Percentiles rank a stretch among this genome's conserved stretches.
phyloP scores from a whole-genome alignment of 2,113 vertebrate genomes.

The Himantopus leucocephalus region DNA sequence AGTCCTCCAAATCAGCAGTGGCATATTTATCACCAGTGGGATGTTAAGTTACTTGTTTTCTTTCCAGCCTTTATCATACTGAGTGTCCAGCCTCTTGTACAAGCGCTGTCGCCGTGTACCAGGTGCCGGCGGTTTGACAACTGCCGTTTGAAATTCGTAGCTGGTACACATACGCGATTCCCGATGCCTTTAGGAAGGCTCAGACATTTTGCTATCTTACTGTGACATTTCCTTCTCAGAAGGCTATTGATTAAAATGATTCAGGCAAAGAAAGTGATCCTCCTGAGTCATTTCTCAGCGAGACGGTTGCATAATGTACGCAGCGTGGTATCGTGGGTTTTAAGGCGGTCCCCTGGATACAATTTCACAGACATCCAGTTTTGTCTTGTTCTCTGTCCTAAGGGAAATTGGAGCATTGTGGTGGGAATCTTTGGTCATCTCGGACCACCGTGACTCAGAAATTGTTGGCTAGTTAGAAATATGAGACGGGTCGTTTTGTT shows the following conservation, averaged over 20 bases:
- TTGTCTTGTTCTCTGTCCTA: neutral
- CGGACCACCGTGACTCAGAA: neutral
- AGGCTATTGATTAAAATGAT: slow-evolving; percentile 64
- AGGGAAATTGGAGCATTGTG: neutral
- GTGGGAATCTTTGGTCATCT: neutral
- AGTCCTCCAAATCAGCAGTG: neutral
- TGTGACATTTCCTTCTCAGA: slow-evolving; percentile 48
- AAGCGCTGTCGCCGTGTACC: accelerated
- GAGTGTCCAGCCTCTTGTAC: neutral
- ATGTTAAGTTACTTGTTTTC: neutral
- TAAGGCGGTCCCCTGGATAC: neutral
- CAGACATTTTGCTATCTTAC: slow-evolving; percentile 34
- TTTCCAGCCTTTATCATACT: neutral
- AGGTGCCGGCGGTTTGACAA: neutral
- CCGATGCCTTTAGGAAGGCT: slow-evolving; percentile 10
- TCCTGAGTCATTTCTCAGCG: slow-evolving; percentile 56
- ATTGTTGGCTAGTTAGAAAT: neutral
- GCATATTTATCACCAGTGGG: neutral
- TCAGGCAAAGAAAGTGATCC: slow-evolving; percentile 50
- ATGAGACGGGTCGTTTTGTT: neutral
- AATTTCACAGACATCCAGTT: neutral
- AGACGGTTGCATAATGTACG: slow-evolving; percentile 12
- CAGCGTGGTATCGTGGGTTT: neutral
- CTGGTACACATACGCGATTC: neutral
- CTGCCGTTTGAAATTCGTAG: neutral